Evolutionary conservation across 1,140 invertebrate species (phyloP), one percentile per base, ranked within the genome.

Genomic region (Cryptotermes secundus): DNA sequence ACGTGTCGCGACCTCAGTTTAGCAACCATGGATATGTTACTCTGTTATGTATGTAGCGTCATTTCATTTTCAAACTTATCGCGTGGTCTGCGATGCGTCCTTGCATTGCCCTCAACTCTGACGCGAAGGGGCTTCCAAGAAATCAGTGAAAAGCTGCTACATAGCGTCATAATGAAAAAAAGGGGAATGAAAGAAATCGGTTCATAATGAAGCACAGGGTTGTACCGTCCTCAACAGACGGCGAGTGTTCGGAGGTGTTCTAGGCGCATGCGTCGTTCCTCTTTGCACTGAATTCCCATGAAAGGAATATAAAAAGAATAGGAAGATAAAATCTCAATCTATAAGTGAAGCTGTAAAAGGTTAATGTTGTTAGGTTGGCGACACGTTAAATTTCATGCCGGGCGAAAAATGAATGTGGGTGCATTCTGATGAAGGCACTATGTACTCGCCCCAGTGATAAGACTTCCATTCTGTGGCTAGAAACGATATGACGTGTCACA

Each of bases 371-470:
- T 72, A 31, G 26, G 26, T 72, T 72, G 59, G 26, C 59, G 59
- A 72, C 59, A 72, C n/a, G 59, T 72, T 72, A 31, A 72, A 72
- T 72, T 72, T 72, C 26, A 72, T 72, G 59, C 59, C n/a, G 59
- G n/a, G 59, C 31, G 16, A 72, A 72, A 72, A 0, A 72, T 72
- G 59, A 31, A 72, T 31, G 59, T 31, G 4, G 59, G 4, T 4
- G 31, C 59, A 72, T 72, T 31, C 26, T 72, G 59, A 72, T 72
- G 26, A 72, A 26, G 59, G 59, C 59, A 12, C 24, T n/a, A 31
- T 65, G 59, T 31, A 12, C 59, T 31, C 26, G n/a, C 26, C 16
- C 26, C 53, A 59, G 24, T 59, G 53, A 59, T 22, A n/a, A n/a
- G n/a, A 72, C 59, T 72, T 72, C 59, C 26, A 3, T 72, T 72